Conservation (phyloP, 1,140 invertebrate species). For the Agraylea sexmaculata region DNA sequence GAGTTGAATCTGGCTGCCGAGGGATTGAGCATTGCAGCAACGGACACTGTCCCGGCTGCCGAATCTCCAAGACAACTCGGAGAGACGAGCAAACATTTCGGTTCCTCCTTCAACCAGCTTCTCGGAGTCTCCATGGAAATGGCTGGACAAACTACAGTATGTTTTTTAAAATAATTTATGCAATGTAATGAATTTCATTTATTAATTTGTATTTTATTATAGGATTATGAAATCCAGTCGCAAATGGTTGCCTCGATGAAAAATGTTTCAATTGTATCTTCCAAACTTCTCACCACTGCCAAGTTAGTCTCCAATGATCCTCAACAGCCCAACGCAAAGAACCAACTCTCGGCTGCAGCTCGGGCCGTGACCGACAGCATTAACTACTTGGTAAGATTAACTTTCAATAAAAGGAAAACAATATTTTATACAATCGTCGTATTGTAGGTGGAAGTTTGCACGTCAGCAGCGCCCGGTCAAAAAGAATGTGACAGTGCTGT, state of each 20-base stretch:
- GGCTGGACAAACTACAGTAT: slow-evolving; percentile 58
- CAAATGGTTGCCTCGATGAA: slow-evolving; percentile 79
- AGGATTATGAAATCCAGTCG: slow-evolving; percentile 55
- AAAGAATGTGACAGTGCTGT: slow-evolving; percentile 95
- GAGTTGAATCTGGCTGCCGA: slow-evolving; percentile 74
- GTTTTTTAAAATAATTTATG: slow-evolving; percentile 6
- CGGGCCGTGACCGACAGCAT: slow-evolving; percentile 86
- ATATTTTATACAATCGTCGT: not conserved
- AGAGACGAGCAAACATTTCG: slow-evolving; percentile 62
- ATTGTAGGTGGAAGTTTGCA: slow-evolving; percentile 59
- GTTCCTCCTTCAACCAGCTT: slow-evolving; percentile 65
- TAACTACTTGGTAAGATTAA: slow-evolving; percentile 68
- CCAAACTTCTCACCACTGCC: slow-evolving; percentile 74
- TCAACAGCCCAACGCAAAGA: slow-evolving; percentile 79
- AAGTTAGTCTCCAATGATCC: slow-evolving; percentile 85
- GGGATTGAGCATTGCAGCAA: slow-evolving; percentile 68
- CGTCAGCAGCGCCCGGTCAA: slow-evolving; percentile 74
- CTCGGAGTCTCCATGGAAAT: slow-evolving; percentile 69
- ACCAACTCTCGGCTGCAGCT: slow-evolving; percentile 74
- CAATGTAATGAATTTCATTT: slow-evolving; percentile 7
- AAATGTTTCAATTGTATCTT: slow-evolving; percentile 77
- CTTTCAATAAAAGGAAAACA: not conserved
- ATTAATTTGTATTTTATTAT: slow-evolving; percentile 7
- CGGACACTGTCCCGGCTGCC: slow-evolving; percentile 59
- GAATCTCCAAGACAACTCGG: slow-evolving; percentile 56